A percentile compares a stretch with the other conserved stretches of the same genome.
Evolutionary conservation across 2,888 invertebrate genomes (phyloP).

Genomic region (Aproaerema taeniolella): DNA sequence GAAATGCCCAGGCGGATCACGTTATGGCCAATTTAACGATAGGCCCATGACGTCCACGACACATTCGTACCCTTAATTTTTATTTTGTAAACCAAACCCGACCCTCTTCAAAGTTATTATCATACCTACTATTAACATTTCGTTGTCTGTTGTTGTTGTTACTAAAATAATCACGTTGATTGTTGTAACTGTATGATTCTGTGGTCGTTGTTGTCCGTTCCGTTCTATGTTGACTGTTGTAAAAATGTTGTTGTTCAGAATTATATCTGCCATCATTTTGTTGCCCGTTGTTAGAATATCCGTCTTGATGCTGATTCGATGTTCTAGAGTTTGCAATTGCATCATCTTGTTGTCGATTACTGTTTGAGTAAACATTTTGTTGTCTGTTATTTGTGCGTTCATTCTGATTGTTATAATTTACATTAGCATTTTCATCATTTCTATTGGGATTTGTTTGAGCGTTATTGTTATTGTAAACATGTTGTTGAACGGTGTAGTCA

Average conservation of each 20-base stretch:
- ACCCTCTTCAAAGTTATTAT: neutral
- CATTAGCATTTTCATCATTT: neutral
- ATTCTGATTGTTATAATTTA: neutral
- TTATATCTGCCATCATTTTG: neutral
- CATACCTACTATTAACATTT: no score
- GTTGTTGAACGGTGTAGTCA: neutral
- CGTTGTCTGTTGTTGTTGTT: neutral
- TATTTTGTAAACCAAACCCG: neutral
- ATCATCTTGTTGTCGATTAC: constrained; percentile 2
- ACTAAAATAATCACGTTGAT: neutral
- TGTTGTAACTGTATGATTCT: no score
- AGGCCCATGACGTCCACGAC: no score
- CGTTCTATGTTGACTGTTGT: neutral
- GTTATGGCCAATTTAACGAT: no score
- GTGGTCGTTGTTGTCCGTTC: no score
- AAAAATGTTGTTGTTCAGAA: no score
- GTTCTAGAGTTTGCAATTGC: no score
- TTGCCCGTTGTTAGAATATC: neutral
- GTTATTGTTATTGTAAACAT: neutral
- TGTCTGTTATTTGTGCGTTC: neutral
- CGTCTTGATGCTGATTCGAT: neutral
- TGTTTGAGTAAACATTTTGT: neutral
- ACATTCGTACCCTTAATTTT: no score
- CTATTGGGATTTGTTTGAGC: neutral
- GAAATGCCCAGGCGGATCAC: no score